Evolutionary conservation across 2,113 vertebrate genomes (phyloP).

Genomic region (Urocynchramus pylzowi): DNA sequence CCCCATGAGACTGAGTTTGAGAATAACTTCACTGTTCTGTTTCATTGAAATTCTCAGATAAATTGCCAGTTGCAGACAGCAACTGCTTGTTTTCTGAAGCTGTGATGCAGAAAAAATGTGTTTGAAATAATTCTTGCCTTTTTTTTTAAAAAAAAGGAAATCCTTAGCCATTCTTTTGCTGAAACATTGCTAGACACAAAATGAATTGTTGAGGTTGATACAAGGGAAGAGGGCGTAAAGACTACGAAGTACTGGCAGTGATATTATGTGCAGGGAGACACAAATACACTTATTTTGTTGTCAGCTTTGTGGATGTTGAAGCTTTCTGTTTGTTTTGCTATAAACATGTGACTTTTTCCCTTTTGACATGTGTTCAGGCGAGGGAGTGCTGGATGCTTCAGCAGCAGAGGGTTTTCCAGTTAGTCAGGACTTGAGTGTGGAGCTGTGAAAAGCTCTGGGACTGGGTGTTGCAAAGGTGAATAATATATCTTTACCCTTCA

Average conservation of each 20-base stretch:
- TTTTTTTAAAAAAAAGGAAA: neutral
- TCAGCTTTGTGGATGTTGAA: rapidly evolving
- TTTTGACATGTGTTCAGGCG: neutral
- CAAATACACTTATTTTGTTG: neutral
- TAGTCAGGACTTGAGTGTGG: neutral
- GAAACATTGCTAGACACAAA: neutral
- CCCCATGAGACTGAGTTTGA: neutral
- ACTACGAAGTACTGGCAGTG: neutral
- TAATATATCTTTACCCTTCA: neutral
- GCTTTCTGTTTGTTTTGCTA: neutral
- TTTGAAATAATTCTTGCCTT: neutral
- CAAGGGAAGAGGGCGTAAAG: neutral
- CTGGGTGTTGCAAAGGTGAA: neutral
- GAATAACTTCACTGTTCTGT: neutral
- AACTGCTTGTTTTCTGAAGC: neutral
- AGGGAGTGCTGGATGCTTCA: neutral
- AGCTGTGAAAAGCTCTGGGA: neutral
- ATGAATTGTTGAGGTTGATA: neutral
- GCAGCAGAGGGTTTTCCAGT: neutral
- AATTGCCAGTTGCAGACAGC: neutral
- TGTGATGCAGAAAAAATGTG: neutral
- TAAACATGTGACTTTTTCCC: neutral
- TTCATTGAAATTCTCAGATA: neutral
- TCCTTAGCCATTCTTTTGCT: neutral
- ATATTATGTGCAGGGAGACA: neutral